Evolutionary conservation across 1,140 invertebrate genomes (phyloP), one percentile per base, ranked within the genome.

Genomic region (Tetramorium alpestre): DNA sequence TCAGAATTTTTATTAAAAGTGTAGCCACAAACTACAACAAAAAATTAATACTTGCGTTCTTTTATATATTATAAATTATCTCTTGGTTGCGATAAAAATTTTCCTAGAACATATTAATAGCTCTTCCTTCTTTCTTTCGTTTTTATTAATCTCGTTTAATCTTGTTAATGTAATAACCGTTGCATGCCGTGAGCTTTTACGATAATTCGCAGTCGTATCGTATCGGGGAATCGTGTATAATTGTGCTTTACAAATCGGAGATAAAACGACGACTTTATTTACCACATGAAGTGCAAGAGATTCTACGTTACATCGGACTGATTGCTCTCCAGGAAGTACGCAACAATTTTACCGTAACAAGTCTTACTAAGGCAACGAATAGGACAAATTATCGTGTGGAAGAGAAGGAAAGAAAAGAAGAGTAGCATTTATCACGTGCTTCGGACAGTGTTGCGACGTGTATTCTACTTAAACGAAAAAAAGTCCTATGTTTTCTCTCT

Each of bases 391-490:
- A 22, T 69, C 22, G 47, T 44, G 16, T 8, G 3, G n/a, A 47
- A 25, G n/a, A 41, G 44, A 47, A 13, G 33, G n/a, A 44, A 44
- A 11, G 18, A 64, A 41, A 73, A 16, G 2, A n/a, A 65, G 28
- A 76, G 11, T 8, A 28, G 13, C 38, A 65, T 75, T 85, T 77
- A 64, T 85, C 73, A 85, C 47, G 13, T 38, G n/a, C 33, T 44
- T 41, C 1, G 41, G 56, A 77, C 33, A 33, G 33, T 77, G 38
- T 22, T 41, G 38, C 33, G 10, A 81, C 49, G 33, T 69, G 33
- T 51, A 77, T 65, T 77, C 82, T 65, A 18, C 16, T 85, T 78
- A 41, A 78, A 33, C 33, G 33, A 33, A 85, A 28, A 60, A 78
- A 65, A 65, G 22, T 77, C 22, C 33, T 56, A 44, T 44, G 33